Evolutionary conservation across 2,113 vertebrate genomes (phyloP).

Genomic region (Pluvialis apricaria): DNA sequence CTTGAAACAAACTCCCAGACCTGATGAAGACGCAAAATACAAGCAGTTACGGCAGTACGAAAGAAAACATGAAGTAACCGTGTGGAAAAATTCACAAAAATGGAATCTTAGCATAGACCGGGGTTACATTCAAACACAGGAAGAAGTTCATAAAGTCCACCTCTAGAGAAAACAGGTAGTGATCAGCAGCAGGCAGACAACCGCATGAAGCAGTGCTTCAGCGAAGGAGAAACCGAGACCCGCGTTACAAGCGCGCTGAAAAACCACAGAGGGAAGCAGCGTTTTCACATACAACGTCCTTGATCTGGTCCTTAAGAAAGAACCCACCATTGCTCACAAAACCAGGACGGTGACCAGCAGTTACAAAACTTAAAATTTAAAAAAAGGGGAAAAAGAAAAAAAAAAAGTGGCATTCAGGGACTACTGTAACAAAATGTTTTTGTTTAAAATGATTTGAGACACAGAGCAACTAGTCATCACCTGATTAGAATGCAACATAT

Average conservation of each 20-base stretch:
- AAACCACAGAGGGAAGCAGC: background rate
- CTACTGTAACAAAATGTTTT: background rate
- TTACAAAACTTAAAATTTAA: background rate
- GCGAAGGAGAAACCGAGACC: background rate
- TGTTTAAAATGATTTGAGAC: background rate
- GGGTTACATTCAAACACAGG: background rate
- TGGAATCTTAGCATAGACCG: background rate
- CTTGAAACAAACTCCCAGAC: background rate
- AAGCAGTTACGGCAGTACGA: background rate
- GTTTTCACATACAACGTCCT: background rate
- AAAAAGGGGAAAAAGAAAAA: too few relatives aligned
- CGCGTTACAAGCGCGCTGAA: background rate
- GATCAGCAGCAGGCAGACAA: background rate
- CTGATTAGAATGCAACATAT: constrained; percentile 51
- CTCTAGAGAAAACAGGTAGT: background rate
- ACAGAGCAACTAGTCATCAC: background rate
- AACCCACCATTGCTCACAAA: fast-evolving
- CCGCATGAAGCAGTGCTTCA: background rate
- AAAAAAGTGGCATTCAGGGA: background rate
- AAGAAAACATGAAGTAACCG: background rate
- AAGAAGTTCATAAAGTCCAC: background rate
- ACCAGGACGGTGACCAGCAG: background rate
- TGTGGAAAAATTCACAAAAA: background rate
- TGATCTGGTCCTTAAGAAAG: background rate
- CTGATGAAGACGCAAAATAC: background rate